A percentile compares a stretch with the other conserved stretches of the same genome.
Evolutionary conservation across 2,113 vertebrate species (phyloP).

Genomic region (Ctenomys sociabilis): DNA sequence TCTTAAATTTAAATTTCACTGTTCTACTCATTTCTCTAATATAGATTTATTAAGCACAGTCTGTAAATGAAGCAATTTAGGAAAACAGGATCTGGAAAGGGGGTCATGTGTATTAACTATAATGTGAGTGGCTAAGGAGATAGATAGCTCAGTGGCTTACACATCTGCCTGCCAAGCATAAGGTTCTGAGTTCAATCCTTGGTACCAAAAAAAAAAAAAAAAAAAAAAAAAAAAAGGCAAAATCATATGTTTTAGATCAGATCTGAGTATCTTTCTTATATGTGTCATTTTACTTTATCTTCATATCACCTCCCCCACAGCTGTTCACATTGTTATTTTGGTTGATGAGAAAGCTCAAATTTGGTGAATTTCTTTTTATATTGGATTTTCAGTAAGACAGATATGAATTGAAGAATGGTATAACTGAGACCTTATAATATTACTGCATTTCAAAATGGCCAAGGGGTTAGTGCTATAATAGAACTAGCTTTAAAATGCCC

Average conservation of each 20-base stretch:
- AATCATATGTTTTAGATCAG: too few species aligned
- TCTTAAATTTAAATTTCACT: background rate
- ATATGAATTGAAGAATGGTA: background rate
- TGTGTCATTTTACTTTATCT: background rate
- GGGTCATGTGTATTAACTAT: background rate
- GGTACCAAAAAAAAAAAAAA: too few species aligned
- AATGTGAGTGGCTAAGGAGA: too few species aligned
- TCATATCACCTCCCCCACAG: background rate
- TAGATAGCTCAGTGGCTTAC: too few species aligned
- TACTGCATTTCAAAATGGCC: background rate
- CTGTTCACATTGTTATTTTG: background rate
- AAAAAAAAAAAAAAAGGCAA: too few species aligned
- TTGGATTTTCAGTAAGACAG: background rate
- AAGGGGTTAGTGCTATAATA: background rate
- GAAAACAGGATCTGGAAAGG: background rate
- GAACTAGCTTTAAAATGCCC: background rate
- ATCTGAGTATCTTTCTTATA: background rate
- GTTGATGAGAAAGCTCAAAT: background rate
- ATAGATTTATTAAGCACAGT: background rate
- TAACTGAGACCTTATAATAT: too few species aligned
- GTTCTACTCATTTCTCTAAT: background rate
- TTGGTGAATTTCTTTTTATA: background rate
- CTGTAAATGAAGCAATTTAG: background rate
- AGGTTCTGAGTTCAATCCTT: too few species aligned
- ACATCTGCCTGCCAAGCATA: too few species aligned